Base-by-base conservation (phyloP, 2,797 vertebrate species). In the Erethizon dorsatum region DNA sequence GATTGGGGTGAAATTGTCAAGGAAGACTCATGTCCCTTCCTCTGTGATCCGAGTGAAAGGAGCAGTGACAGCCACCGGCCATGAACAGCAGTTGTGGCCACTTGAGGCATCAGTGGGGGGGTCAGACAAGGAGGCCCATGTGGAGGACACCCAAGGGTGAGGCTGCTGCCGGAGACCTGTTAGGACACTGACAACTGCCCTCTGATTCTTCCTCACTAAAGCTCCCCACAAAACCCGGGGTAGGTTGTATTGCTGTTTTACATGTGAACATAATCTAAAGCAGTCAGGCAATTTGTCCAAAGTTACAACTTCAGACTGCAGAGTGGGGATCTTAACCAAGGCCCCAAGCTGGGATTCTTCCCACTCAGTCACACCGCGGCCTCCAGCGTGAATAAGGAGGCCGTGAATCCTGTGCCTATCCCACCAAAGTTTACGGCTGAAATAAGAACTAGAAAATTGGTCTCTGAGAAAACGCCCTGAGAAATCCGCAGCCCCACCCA, bases 91-190 rank as follows among this genome's bases (percentile, higher is more conserved):
- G 67, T 18, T 5, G 9, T 6, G 22, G 41, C 18, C 59, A 54
- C 41, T 6, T 12, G 75, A 71, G 83, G 4, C 54, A 54, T 28
- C 61, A 17, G 2, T 26, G 57, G 45, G 65, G 75, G 57, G 26
- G 11, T 57, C 84, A 61, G 71, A 73, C 0, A 85, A 57, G 31
- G 50, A 75, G 83, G 61, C 37, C 4, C 31, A 5, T 0, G 4
- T n/a, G 31, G 31, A 54, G 75, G 65, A 45, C n/a, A 3, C 41
- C 41, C 26, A 9, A 37, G 54, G 8, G 14, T 31, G 31, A 57
- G 61, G 18, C 14, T 37, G 3, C 3, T 1, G 6, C 33, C 0
- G 0, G 65, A 18, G 22, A 7, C 18, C 41, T 18, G 18, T 13
- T 54, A 31, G 59, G n/a, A 54, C 11, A 2, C 57, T n/a, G 73